Conservation (phyloP, 2,113 vertebrate genomes). For the Nannospalax galili region DNA sequence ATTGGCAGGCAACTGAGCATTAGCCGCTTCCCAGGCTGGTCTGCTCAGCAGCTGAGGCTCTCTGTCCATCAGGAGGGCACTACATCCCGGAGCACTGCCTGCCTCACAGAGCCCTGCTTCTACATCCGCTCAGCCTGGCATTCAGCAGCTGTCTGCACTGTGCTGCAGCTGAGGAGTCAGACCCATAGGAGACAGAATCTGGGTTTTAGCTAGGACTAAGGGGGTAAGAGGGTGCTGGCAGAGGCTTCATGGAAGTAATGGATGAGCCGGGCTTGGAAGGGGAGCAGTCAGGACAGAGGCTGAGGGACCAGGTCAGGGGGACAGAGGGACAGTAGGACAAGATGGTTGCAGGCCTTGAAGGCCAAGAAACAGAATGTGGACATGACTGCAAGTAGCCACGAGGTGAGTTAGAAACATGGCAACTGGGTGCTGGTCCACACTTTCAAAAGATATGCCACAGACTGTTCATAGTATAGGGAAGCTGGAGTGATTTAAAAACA, state of each 20-base stretch:
- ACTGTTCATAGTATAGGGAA: neutral
- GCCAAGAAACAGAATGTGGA: neutral
- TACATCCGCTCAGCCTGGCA: neutral
- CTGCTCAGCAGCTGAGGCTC: neutral
- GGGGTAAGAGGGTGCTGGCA: neutral
- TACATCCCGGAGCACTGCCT: neutral
- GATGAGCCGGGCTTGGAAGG: neutral
- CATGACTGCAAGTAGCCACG: neutral
- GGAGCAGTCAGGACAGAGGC: neutral
- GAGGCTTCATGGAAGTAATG: neutral
- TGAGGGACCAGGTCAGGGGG: too few relatives aligned
- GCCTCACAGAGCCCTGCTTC: neutral
- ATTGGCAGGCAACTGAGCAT: neutral
- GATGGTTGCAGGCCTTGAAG: neutral
- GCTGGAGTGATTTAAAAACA: neutral
- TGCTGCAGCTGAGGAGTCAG: neutral
- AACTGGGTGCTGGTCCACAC: fast-evolving
- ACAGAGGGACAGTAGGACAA: neutral
- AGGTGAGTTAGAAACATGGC: neutral
- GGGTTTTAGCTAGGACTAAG: neutral
- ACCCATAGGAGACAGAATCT: neutral
- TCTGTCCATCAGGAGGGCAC: neutral
- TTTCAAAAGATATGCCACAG: neutral
- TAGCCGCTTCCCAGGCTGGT: neutral
- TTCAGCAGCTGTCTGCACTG: neutral